Evolutionary conservation across 2,113 vertebrate species (phyloP).

Genomic region (Dinomys branickii): DNA sequence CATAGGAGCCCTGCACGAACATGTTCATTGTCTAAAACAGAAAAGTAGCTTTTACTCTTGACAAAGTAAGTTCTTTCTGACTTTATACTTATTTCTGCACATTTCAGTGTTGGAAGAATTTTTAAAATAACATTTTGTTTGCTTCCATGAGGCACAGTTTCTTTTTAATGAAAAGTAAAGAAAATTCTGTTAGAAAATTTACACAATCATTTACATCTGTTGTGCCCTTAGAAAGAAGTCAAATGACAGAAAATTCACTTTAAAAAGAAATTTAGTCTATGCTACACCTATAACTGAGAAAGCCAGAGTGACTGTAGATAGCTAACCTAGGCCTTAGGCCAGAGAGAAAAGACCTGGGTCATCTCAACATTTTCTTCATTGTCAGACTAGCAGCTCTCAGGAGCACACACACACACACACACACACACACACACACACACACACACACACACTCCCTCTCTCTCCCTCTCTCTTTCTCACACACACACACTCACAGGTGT

Average conservation of each 20-base stretch:
- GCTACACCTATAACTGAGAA: neutral
- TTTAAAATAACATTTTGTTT: neutral
- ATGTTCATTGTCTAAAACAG: neutral
- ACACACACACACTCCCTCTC: neutral
- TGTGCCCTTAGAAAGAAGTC: neutral
- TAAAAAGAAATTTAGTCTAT: neutral
- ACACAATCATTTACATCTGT: neutral
- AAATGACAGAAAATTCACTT: neutral
- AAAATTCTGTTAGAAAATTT: neutral
- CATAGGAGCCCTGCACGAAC: fast-evolving
- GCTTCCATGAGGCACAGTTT: neutral
- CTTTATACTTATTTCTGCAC: neutral
- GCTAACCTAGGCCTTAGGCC: neutral
- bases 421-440: neutral
- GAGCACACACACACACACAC: neutral
- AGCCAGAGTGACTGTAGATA: no score
- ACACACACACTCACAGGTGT: no score
- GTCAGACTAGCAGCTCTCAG: neutral
- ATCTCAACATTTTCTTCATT: neutral
- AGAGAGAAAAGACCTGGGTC: neutral
- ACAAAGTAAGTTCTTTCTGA: neutral
- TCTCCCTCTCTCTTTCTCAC: no score
- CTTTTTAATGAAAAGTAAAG: neutral
- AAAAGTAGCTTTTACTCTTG: neutral
- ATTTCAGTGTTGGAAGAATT: neutral